Conservation (phyloP, 2,797 vertebrate genomes). For the Sphenodon punctatus region DNA sequence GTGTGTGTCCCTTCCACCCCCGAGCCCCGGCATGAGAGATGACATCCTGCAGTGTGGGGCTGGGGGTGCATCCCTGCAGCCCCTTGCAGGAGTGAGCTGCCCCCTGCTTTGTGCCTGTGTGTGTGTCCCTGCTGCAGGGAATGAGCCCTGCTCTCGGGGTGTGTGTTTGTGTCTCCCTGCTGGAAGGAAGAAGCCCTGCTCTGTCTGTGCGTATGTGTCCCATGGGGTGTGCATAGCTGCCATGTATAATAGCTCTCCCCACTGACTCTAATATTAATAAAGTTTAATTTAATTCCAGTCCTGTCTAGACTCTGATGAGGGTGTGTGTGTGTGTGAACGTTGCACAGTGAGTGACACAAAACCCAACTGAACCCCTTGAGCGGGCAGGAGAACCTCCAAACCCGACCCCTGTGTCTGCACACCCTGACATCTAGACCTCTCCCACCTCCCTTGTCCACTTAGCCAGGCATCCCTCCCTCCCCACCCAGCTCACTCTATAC, state of each 20-base stretch:
- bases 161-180: background rate
- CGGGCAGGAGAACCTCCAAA: too few species aligned
- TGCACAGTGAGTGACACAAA: too few species aligned
- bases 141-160: background rate
- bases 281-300: conserved; percentile 13
- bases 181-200: background rate
- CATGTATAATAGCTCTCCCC: conserved; percentile 5
- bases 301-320: background rate
- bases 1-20: too few species aligned
- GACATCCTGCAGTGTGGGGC: too few species aligned
- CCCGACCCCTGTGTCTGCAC: background rate
- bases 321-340: too few species aligned
- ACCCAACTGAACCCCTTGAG: too few species aligned
- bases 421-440: background rate
- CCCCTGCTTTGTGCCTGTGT: background rate
- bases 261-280: conserved; percentile 17
- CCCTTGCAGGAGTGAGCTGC: too few species aligned
- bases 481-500: background rate
- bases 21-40: too few species aligned
- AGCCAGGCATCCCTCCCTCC: background rate
- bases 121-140: background rate
- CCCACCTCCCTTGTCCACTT: background rate
- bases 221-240: background rate
- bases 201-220: background rate
- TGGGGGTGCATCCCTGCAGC: background rate